These are phyloP conservation scores for Oophaga sylvatica DNA, from an alignment of 2,797 vertebrate species.

Conservation along the genomic window DNA sequence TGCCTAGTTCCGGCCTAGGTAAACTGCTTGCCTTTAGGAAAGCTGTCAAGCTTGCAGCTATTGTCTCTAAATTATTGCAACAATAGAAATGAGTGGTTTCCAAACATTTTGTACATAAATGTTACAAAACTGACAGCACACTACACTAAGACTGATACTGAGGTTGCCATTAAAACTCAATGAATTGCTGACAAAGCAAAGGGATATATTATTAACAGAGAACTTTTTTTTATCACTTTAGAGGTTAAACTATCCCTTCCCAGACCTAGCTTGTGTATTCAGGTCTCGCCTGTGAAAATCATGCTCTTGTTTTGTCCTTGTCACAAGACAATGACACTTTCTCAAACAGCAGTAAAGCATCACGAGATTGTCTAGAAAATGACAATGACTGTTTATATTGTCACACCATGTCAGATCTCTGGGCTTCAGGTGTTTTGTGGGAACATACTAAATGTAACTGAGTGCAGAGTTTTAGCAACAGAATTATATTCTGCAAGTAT, in stretches of 20 bases:
- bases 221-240: slow-evolving; percentile 1
- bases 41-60: background rate
- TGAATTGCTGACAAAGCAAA: background rate
- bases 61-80: background rate
- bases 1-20: background rate
- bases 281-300: slow-evolving; percentile 30
- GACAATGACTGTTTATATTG: slow-evolving; percentile 36
- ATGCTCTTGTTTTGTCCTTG: slow-evolving; percentile 50
- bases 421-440: background rate
- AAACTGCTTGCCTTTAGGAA: background rate
- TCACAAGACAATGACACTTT: slow-evolving; percentile 48
- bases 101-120: background rate
- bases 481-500: background rate
- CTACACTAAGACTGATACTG: background rate
- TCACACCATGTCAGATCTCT: slow-evolving; percentile 24
- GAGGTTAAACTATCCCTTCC: slow-evolving; percentile 20
- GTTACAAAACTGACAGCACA: background rate
- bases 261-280: slow-evolving; percentile 35
- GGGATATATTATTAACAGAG: background rate
- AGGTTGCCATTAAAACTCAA: background rate
- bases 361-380: slow-evolving; percentile 40
- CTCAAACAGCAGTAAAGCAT: slow-evolving; percentile 40
- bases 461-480: background rate
- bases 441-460: background rate
- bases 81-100: background rate